Percentiles rank a stretch among this genome's conserved stretches.
Evolutionary conservation across 2,797 vertebrate species (phyloP).

Genomic region (Tapirus indicus): DNA sequence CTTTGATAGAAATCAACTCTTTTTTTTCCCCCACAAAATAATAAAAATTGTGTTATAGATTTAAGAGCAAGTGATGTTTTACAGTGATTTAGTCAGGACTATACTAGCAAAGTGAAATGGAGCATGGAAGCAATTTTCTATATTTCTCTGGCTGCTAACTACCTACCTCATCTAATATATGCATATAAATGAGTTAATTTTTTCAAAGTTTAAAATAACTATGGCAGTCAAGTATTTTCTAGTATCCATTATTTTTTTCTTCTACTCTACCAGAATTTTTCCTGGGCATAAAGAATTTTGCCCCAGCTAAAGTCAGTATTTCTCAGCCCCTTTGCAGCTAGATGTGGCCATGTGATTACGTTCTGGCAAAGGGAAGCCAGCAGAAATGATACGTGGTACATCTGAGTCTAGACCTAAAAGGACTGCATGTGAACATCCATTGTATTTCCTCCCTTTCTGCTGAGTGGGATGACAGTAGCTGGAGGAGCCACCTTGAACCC

Average conservation of each 20-base stretch:
- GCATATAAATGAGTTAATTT: not conserved
- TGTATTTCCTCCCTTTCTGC: not conserved
- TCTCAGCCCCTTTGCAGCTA: not conserved
- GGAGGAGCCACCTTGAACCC: not conserved
- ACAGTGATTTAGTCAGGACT: not conserved
- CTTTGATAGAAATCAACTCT: not conserved
- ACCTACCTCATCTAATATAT: not conserved
- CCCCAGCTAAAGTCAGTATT: not conserved
- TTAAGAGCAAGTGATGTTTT: not conserved
- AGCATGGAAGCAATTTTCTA: not conserved
- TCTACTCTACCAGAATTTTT: not conserved
- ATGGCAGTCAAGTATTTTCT: not conserved
- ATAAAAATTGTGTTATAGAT: not conserved
- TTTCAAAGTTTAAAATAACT: constrained; percentile 1
- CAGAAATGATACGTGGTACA: not conserved
- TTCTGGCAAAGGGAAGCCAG: not conserved
- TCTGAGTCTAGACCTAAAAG: not conserved
- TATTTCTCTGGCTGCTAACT: not conserved
- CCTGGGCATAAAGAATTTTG: not conserved
- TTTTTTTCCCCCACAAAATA: not conserved
- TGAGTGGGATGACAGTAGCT: not conserved
- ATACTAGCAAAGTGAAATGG: not conserved
- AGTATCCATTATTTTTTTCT: not conserved
- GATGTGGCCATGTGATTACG: not conserved
- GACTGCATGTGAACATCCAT: not conserved